Evolutionary conservation across 2,113 vertebrate genomes (phyloP), one percentile per base, ranked within the genome.

Genomic region (Phodopus roborovskii): DNA sequence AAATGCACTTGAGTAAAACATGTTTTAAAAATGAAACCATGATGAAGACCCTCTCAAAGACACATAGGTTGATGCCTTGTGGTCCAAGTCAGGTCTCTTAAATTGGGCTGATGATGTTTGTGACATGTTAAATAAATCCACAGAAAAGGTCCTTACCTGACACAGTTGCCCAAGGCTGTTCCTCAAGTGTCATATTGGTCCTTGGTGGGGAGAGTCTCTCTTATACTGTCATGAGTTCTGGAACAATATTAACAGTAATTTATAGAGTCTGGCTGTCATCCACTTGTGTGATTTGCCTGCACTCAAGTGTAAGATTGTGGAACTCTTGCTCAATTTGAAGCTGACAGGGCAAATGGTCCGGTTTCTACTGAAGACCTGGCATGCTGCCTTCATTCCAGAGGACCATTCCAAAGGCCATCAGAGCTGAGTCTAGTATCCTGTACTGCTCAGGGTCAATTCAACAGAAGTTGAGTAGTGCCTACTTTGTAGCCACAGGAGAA

Each of bases 231-330:
- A 7, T 95, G 39, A 73, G 42, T 86, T 93, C 93, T 81, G 70
- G 62, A 95, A 79, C 78, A 84, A 0, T 73, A 28, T 39, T 94
- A 75, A 83, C 11, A 60, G 66, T 86, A 97, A 93, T 94, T 85
- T 89, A 53, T 79, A 71, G 30, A 70, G 56, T 24, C 66, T 94
- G 86, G 82, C 66, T 86, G 68, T 48, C 73, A 62, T 93, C 94
- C 90, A 92, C 64, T 36, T 94, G 74, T 95, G 70, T 74, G 71
- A 97, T 83, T 73, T 94, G 56, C 64, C 70, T 89, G 87, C 17
- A 91, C 45, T 84, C 58, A 86, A 91, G 75, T 95, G 74, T 96
- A 78, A 98, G 95, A 95, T 50, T 95, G 64, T 77, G 66, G 70
- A 91, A 66, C 64, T 75, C 74, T 82, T 96, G 83, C 66, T 93